Percentiles rank a stretch among this genome's conserved stretches.
Evolutionary conservation across 2,113 vertebrate species (phyloP).

Genomic region (Galbula dea): DNA sequence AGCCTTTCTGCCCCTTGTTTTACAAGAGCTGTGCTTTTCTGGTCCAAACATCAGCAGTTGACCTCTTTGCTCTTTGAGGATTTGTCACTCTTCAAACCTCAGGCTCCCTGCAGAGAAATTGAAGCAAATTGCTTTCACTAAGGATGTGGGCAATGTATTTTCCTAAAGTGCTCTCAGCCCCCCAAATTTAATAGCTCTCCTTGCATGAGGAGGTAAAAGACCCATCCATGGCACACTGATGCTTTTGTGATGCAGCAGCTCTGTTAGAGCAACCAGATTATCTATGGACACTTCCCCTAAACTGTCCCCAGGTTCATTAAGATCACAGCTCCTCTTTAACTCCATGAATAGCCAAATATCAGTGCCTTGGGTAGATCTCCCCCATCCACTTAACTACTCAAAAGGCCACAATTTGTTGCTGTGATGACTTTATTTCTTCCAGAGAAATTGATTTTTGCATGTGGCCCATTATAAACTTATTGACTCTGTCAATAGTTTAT

Average conservation of each 20-base stretch:
- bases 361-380: background rate
- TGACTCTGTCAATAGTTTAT: constrained; percentile 62
- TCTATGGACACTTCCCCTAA: background rate
- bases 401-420: background rate
- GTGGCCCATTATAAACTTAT: constrained; percentile 68
- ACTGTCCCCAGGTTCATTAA: background rate
- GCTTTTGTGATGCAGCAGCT: background rate
- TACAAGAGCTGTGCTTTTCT: background rate
- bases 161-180: background rate
- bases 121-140: background rate
- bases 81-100: background rate
- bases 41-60: background rate
- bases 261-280: background rate
- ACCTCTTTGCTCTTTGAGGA: background rate
- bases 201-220: background rate
- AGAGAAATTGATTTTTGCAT: constrained; percentile 68
- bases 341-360: background rate
- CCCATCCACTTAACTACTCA: background rate
- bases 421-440: constrained; percentile 34
- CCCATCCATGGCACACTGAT: background rate
- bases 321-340: background rate
- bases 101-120: background rate
- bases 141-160: background rate
- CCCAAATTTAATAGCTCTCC: background rate
- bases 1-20: background rate